phyloP scores from a whole-genome alignment of 2,888 invertebrate species.

The Drosophila melanosoma region DNA sequence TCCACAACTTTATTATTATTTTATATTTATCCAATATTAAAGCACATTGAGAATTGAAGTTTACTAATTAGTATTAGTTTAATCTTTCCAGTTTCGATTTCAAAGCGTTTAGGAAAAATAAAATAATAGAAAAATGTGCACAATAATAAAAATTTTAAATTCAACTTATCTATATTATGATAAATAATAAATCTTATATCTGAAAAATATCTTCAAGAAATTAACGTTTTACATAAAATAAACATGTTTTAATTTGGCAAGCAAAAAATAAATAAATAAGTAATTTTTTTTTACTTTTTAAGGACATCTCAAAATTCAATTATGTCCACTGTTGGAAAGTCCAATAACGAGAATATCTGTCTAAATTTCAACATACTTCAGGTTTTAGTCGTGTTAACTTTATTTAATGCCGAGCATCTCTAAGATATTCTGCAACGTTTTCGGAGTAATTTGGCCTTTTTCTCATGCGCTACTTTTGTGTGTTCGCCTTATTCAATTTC shows the following conservation, averaged over 20 bases:
- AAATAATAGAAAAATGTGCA: neutral
- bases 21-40: neutral
- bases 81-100: neutral
- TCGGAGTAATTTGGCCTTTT: slow-evolving; percentile 15
- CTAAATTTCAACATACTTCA: neutral
- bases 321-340: neutral
- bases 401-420: slow-evolving; percentile 6
- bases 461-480: slow-evolving; percentile 25
- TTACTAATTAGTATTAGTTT: neutral
- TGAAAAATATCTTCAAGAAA: neutral
- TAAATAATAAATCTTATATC: neutral
- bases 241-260: neutral
- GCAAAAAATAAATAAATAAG: neutral
- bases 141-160: neutral
- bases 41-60: too few species aligned
- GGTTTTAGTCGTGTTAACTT: neutral
- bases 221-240: neutral
- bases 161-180: neutral
- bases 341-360: neutral
- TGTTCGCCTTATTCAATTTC: slow-evolving; percentile 69
- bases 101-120: neutral
- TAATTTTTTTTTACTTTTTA: neutral
- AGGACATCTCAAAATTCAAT: neutral
- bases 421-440: neutral
- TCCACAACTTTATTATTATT: neutral